phyloP scores from a whole-genome alignment of 2,113 vertebrate species.

The Suricata suricatta region DNA sequence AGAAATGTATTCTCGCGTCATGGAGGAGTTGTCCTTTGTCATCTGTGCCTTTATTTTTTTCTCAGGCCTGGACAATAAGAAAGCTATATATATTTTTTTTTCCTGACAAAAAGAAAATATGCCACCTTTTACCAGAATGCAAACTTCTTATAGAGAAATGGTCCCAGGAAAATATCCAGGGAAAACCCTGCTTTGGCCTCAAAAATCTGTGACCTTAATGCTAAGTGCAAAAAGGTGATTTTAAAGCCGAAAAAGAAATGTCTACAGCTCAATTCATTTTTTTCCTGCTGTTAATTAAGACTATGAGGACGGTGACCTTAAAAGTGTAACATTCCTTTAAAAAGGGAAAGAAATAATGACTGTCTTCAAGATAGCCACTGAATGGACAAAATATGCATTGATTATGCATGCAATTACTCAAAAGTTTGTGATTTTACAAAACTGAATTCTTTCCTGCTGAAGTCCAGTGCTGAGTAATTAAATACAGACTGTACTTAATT shows the following conservation, averaged over 20 bases:
- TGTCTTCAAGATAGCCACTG: neutral
- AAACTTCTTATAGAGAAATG: neutral
- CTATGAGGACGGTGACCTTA: slow-evolving; percentile 55
- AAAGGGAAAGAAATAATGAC: neutral
- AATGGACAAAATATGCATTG: slow-evolving; percentile 57
- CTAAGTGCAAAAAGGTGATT: slow-evolving; percentile 30
- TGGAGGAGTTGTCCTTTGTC: neutral
- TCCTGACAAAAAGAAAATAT: neutral
- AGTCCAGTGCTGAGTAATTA: slow-evolving; percentile 55
- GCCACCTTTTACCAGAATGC: slow-evolving; percentile 6
- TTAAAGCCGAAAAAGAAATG: slow-evolving; percentile 44
- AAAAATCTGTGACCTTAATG: neutral
- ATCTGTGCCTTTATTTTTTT: neutral
- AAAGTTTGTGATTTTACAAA: slow-evolving; percentile 72
- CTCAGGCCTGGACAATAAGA: neutral
- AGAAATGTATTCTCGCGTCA: neutral
- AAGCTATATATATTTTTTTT: neutral
- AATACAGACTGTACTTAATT: slow-evolving; percentile 50
- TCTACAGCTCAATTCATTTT: neutral
- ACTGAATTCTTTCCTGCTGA: slow-evolving; percentile 67
- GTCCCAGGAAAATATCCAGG: slow-evolving; percentile 21
- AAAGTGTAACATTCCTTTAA: slow-evolving; percentile 61
- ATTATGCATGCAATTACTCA: slow-evolving; percentile 65
- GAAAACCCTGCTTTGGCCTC: neutral
- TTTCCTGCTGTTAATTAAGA: neutral